Base-by-base conservation (phyloP, 2,797 vertebrate genomes). In the Pantherophis vulpinus region DNA sequence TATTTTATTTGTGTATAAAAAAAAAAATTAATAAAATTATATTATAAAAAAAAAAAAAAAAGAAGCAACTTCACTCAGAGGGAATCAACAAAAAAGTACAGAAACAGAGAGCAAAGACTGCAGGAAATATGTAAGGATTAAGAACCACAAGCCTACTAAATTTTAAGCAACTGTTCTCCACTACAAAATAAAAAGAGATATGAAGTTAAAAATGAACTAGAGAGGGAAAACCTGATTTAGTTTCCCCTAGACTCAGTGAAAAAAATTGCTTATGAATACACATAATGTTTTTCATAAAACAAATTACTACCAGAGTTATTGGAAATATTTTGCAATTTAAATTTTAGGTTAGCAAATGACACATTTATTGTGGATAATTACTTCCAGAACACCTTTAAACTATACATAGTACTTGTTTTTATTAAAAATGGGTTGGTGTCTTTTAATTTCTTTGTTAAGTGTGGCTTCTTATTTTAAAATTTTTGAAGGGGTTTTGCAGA, bases 21-120 rank as follows among this genome's bases (percentile, higher is more conserved):
- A n/a, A n/a, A n/a, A n/a, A n/a, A n/a, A n/a, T n/a, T n/a, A n/a
- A n/a, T n/a, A n/a, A n/a, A n/a, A n/a, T n/a, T n/a, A n/a, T n/a
- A n/a, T n/a, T n/a, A n/a, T n/a, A n/a, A n/a, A n/a, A n/a, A n/a
- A n/a, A n/a, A n/a, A n/a, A n/a, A n/a, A n/a, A 93, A 95, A 96
- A 93, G 58, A 89, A 91, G n/a, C 7, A 92, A 8, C 93, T 95
- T 23, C n/a, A 86, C 0, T 63, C 89, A 92, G 66, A 95, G 20
- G n/a, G 5, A 93, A 1, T 12, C 0, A 91, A 55, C 1, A 89
- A 1, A 3, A 7, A 23, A 92, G 14, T 14, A n/a, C 16, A 56
- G 23, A 93, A 86, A 55, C n/a, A 51, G 16, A 86, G 90, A 27
- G 12, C 25, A 55, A 86, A 58, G 92, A 91, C 93, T 1, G 2